Evolutionary conservation across 1,140 invertebrate genomes (phyloP).

Genomic region (Pseudoatta argentina): DNA sequence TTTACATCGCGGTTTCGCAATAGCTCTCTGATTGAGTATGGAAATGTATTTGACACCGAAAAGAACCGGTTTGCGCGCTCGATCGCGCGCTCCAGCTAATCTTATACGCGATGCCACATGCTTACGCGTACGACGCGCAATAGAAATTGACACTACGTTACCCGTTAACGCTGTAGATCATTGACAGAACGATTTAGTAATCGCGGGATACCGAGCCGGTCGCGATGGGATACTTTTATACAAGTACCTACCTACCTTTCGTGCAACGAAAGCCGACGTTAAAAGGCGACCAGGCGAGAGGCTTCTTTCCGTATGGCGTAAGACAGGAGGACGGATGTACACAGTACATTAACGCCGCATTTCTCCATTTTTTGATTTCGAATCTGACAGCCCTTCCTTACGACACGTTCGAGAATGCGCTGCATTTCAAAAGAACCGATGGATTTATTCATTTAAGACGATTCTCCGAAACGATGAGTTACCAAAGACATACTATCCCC

Average conservation of each 20-base stretch:
- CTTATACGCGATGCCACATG: slow-evolving; percentile 11
- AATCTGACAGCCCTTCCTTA: slow-evolving; percentile 23
- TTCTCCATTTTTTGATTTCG: slow-evolving; percentile 37
- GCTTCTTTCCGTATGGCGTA: background rate
- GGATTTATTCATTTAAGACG: background rate
- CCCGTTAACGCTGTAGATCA: slow-evolving; percentile 11
- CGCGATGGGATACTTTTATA: too few species aligned
- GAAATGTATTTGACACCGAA: slow-evolving; percentile 58
- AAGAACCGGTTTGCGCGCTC: slow-evolving; percentile 42
- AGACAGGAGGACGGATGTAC: background rate
- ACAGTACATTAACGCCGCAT: slow-evolving; percentile 3
- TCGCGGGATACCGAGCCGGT: background rate
- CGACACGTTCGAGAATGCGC: background rate
- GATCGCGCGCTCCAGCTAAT: slow-evolving; percentile 46
- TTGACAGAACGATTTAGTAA: slow-evolving; percentile 30
- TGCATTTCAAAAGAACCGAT: slow-evolving; percentile 22
- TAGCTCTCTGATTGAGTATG: slow-evolving; percentile 37
- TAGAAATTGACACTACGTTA: slow-evolving; percentile 34
- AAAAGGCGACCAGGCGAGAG: background rate
- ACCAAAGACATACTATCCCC: slow-evolving; percentile 47
- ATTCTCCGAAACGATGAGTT: slow-evolving; percentile 37
- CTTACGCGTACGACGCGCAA: slow-evolving; percentile 26
- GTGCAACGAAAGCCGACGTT: slow-evolving; percentile 3
- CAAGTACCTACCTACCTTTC: background rate
- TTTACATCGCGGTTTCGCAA: slow-evolving; percentile 29